Evolutionary conservation across 2,888 invertebrate species (phyloP).

Genomic region (Pseudolycoriella hygida): DNA sequence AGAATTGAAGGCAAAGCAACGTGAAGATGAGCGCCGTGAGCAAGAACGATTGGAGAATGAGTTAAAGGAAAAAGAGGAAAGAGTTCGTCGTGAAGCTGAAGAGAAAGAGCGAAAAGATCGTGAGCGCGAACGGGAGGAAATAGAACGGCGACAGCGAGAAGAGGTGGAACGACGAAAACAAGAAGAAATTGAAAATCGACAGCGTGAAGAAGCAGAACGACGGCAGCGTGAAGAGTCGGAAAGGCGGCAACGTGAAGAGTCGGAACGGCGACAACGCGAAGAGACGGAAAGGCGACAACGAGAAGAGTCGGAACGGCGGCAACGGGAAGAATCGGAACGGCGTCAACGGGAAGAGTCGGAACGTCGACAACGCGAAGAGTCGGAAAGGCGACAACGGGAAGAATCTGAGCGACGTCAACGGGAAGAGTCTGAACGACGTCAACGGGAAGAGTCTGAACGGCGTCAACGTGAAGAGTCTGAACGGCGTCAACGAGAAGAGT

Average conservation of each 20-base stretch:
- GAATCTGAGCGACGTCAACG: constrained; percentile 14
- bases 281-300: too few relatives aligned
- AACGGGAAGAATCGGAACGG: too few relatives aligned
- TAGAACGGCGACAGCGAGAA: constrained; percentile 14
- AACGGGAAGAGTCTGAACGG: too few relatives aligned
- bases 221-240: constrained; percentile 12
- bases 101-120: constrained; percentile 19
- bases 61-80: constrained; percentile 13
- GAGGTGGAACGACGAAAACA: constrained; percentile 17
- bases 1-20: too few relatives aligned
- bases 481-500: constrained; percentile 15
- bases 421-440: too few relatives aligned
- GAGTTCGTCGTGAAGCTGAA: constrained; percentile 11
- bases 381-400: constrained; percentile 17
- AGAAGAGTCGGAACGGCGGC: too few relatives aligned
- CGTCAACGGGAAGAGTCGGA: constrained; percentile 18
- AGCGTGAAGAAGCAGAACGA: constrained; percentile 18
- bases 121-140: constrained; percentile 19
- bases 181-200: constrained; percentile 15
- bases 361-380: constrained; percentile 15
- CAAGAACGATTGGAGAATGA: constrained; percentile 18
- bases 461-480: constrained; percentile 18
- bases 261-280: too few relatives aligned
- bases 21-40: constrained; percentile 16
- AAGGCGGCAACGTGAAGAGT: constrained; percentile 8